These are phyloP conservation scores for Odontomachus brunneus DNA, from an alignment of 1,140 invertebrate species.

Conservation along the genomic window DNA sequence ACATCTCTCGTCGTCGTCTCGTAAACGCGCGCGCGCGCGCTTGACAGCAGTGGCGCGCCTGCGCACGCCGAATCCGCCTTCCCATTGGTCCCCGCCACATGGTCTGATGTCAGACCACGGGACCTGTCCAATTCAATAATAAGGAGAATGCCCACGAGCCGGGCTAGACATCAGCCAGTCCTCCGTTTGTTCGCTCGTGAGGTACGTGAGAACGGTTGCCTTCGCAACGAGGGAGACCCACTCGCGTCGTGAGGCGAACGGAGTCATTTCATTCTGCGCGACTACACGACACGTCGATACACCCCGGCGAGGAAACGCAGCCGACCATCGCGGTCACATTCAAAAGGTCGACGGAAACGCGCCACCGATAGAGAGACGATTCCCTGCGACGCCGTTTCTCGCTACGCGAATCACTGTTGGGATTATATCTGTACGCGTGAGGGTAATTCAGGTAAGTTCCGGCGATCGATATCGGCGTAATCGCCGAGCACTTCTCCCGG, in stretches of 20 bases:
- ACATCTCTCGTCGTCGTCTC: neutral
- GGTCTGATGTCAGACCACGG: constrained; percentile 85
- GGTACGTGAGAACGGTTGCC: constrained; percentile 4
- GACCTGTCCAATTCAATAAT: constrained; percentile 84
- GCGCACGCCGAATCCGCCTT: constrained; percentile 66
- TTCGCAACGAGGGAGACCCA: neutral
- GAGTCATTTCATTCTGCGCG: neutral
- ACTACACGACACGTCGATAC: neutral
- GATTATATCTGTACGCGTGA: neutral
- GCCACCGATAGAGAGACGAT: neutral
- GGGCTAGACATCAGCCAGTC: constrained; percentile 80
- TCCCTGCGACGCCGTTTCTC: neutral
- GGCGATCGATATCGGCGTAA: constrained; percentile 18
- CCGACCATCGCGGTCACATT: constrained; percentile 4
- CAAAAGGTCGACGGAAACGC: neutral
- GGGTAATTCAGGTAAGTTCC: constrained; percentile 18
- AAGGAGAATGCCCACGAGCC: constrained; percentile 77
- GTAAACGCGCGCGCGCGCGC: constrained; percentile 17
- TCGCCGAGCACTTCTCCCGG: neutral
- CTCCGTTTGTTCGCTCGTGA: constrained; percentile 73
- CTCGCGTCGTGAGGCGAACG: constrained; percentile 23
- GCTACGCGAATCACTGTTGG: no score
- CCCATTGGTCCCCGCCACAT: constrained; percentile 83
- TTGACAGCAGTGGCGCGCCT: constrained; percentile 70
- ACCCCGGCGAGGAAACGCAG: neutral